Evolutionary conservation across 2,888 invertebrate genomes (phyloP).

Genomic region (Nesidiocoris tenuis): DNA sequence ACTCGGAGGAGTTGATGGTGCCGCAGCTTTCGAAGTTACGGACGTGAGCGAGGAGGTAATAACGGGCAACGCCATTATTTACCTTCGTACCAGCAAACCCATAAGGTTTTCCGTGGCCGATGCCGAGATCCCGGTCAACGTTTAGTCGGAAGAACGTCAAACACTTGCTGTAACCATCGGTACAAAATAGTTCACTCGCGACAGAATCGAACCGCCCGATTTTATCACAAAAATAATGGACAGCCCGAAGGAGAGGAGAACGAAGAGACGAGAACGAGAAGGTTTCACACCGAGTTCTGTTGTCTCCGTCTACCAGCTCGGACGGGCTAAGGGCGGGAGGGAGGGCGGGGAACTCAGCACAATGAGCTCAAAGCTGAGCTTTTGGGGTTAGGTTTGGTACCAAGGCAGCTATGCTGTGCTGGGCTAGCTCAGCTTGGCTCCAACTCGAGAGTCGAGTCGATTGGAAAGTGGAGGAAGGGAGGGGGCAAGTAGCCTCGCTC

Average conservation of each 20-base stretch:
- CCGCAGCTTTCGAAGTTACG: background rate
- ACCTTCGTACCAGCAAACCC: conserved; percentile 17
- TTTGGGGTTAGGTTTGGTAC: background rate
- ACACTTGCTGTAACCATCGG: no score
- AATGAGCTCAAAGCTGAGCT: background rate
- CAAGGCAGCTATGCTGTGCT: background rate
- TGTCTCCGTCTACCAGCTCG: background rate
- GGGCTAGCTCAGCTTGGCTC: background rate
- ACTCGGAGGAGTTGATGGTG: background rate
- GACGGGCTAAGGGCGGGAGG: background rate
- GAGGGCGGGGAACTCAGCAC: background rate
- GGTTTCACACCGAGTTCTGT: conserved; percentile 3
- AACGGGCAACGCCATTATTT: conserved; percentile 55
- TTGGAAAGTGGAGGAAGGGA: conserved; percentile 52
- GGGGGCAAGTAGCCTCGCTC: conserved; percentile 59
- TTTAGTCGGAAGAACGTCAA: no score
- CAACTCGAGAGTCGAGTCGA: conserved; percentile 48
- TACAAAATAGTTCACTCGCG: background rate
- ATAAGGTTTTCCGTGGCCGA: background rate
- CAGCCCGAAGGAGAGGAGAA: conserved; percentile 34
- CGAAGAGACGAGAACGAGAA: conserved; percentile 40
- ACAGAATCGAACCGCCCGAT: background rate
- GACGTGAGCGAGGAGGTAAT: conserved; percentile 52
- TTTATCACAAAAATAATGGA: background rate
- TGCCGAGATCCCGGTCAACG: background rate